Evolutionary conservation across 2,888 invertebrate genomes (phyloP), one percentile per base, ranked within the genome.

Genomic region (Drosophila trichaetosa): DNA sequence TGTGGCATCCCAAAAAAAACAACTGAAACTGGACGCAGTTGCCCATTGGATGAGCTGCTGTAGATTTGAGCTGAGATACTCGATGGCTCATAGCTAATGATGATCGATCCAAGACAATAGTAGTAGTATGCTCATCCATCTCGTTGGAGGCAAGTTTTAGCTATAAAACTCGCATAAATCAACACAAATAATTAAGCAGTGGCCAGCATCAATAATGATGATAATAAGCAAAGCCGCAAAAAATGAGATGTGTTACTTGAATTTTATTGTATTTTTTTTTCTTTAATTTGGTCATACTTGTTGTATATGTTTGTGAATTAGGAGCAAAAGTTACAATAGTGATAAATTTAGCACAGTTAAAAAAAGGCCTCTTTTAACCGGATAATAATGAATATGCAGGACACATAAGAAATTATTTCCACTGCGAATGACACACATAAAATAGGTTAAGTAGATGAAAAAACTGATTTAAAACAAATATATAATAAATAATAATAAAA

Each of bases 111-210:
- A 40, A 63, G 52, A 76, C 65, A 80, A 73, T 66, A 27, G 57
- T 24, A 33, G 33, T 59, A 31, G 36, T 59, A 40, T 56, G 24
- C 63, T 51, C 21, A 56, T 34, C 59, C 59, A 57, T 33, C 58
- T 62, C 58, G 42, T 61, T 51, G 36, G 52, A 46, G 51, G 29
- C 56, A 21, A 49, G 29, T 27, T 31, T 71, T 71, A 64, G 70
- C 78, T 78, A 77, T 75, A 87, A 87, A 81, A 78, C 78, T 90
- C 86, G 88, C 87, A 87, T 90, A 90, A 87, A 90, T 87, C 87
- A 89, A 81, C 71, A 63, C 79, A 81, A 77, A 88, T 86, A 86
- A 87, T 82, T 83, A 81, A 72, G 73, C 73, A 76, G 73, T 77
- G 74, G 81, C 71, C 73, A 33, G 27, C 65, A 59, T 65, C 69